Base-by-base conservation (phyloP, 2,888 invertebrate genomes). In the Apotomis capreana region DNA sequence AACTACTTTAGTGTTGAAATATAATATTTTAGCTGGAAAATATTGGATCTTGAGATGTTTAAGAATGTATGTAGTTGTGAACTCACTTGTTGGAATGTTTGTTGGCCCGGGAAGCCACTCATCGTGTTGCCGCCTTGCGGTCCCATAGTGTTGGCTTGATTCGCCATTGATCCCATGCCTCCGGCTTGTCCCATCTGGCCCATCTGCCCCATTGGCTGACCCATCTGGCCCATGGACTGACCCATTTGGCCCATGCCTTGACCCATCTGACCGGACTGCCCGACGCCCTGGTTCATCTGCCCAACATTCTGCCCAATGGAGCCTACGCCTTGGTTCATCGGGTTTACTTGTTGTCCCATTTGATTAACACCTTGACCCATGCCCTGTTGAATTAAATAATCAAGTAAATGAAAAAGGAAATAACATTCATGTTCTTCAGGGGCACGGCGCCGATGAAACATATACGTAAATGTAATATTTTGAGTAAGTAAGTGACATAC, bases 201-300 rank as follows among this genome's bases (percentile, higher is more conserved):
- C 93, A 95, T 90, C 79, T 95, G 95, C 67, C 94, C 91, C 86
- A 92, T 93, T 3, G 90, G 87, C 74, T 93, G 94, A 0, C 90
- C 86, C 92, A 93, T 93, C 63, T 93, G 93, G 0, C 88, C 87
- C 88, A 93, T 92, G 5, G 90, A 83, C 70, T 93, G 93, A 54
- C 84, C 82, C 92, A 92, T 92, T 76, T 92, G 92, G 0, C 90
- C 84, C 89, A 92, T 91, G 13, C 89, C 84, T 75, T 92, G 92
- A 0, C 88, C 86, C 87, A 93, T 91, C 74, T 93, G 94, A 0
- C 85, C 83, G 0, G 89, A 84, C 75, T 93, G 94, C 0, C 89
- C 90, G 3, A 93, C 92, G 2, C 88, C 88, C 74, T 93, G 94
- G 70, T 85, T 94, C 90, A 94, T 93, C 80, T 93, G 93, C 2